phyloP scores from a whole-genome alignment of 2,797 vertebrate genomes.

The Carduelis carduelis region DNA sequence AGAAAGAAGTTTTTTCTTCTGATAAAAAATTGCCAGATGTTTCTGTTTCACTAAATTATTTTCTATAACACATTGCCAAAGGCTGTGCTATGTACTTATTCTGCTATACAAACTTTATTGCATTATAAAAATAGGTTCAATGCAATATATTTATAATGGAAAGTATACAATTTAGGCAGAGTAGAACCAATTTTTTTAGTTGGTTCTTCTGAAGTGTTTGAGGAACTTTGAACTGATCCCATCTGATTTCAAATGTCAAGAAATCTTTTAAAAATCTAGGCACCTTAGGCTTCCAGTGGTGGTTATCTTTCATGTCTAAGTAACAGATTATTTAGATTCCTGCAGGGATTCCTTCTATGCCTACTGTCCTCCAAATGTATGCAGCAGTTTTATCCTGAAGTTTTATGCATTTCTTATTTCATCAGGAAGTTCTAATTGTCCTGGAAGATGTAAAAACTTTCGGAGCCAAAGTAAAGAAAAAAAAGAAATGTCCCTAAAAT shows the following conservation, averaged over 20 bases:
- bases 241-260: background rate
- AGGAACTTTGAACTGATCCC: background rate
- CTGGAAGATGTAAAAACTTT: background rate
- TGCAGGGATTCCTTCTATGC: background rate
- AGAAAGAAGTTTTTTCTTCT: background rate
- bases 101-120: background rate
- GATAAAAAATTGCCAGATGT: background rate
- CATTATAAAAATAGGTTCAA: background rate
- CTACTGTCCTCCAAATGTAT: background rate
- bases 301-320: background rate
- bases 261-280: background rate
- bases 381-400: background rate
- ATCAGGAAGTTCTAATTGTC: background rate
- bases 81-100: background rate
- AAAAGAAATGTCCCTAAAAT: background rate
- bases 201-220: background rate
- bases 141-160: background rate
- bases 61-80: background rate
- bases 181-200: background rate
- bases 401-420: background rate
- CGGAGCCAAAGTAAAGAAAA: background rate
- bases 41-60: slow-evolving; percentile 1
- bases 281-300: background rate
- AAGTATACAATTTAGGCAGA: background rate
- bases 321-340: background rate